phyloP scores from a whole-genome alignment of 1,140 invertebrate species.

The Aphaenogaster floridana region DNA sequence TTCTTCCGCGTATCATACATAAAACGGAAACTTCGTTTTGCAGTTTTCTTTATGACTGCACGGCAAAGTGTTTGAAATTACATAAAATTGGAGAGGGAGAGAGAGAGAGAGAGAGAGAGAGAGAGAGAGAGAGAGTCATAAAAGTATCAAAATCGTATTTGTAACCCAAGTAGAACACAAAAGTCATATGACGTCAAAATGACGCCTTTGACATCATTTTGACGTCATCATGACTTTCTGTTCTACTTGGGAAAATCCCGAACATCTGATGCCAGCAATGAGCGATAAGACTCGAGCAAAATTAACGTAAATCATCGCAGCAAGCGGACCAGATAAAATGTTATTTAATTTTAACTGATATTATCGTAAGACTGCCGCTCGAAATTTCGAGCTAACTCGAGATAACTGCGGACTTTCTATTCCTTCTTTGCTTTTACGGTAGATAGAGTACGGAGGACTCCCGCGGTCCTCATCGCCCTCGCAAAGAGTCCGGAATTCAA shows the following conservation, averaged over 20 bases:
- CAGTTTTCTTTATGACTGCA: not conserved
- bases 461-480: not conserved
- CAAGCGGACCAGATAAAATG: slow-evolving; percentile 1
- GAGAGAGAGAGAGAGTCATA: not conserved
- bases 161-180: no score
- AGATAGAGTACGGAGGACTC: not conserved
- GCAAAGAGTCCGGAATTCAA: slow-evolving; percentile 10
- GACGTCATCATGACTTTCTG: no score
- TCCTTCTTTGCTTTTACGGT: not conserved
- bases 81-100: not conserved
- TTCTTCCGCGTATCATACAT: not conserved
- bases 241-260: not conserved
- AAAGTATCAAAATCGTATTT: not conserved
- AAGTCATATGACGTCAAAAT: no score
- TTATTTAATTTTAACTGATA: slow-evolving; percentile 47
- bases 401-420: not conserved
- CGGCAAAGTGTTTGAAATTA: not conserved
- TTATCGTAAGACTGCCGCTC: not conserved
- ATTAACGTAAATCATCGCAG: slow-evolving; percentile 39
- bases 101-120: not conserved
- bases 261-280: not conserved
- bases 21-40: not conserved
- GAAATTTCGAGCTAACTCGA: slow-evolving; percentile 9
- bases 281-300: slow-evolving; percentile 8
- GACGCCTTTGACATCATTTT: no score